Evolutionary conservation across 2,888 invertebrate species (phyloP).

Genomic region (Zhengitettix transpicula): DNA sequence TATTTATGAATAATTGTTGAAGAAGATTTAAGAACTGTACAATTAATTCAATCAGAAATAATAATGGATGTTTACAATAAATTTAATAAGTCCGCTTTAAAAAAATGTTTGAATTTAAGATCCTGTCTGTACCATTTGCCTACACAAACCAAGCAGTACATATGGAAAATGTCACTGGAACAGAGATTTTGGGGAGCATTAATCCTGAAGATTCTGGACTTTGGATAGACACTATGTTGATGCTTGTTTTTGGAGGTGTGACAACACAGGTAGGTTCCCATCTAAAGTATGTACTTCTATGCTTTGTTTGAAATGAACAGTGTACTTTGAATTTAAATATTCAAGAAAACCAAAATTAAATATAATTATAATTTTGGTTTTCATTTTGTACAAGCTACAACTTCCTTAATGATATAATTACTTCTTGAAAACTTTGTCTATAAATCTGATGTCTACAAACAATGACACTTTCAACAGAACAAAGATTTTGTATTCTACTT

Average conservation of each 20-base stretch:
- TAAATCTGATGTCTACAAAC: too few species aligned
- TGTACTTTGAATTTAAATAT: neutral
- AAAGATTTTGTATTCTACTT: too few species aligned
- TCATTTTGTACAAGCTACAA: neutral
- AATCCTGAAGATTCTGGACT: conserved; percentile 28
- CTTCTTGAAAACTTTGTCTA: too few species aligned
- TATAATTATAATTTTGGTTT: neutral
- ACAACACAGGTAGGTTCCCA: conserved; percentile 41
- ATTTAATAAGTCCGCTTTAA: too few species aligned
- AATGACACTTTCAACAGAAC: too few species aligned
- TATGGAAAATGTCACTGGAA: conserved; percentile 21
- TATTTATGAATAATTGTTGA: too few species aligned
- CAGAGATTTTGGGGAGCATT: conserved; percentile 38
- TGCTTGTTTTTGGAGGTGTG: conserved; percentile 47
- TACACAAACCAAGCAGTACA: conserved; percentile 36
- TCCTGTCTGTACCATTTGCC: conserved; percentile 46
- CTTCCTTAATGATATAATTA: too few species aligned
- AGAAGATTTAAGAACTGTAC: too few species aligned
- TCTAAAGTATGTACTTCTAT: conserved; percentile 1
- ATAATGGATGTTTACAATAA: too few species aligned
- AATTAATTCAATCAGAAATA: too few species aligned
- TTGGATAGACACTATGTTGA: conserved; percentile 40
- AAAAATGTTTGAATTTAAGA: conserved; percentile 21
- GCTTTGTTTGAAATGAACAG: neutral
- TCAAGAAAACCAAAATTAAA: too few species aligned